phyloP scores from a whole-genome alignment of 2,113 vertebrate genomes.

The Tupaia chinensis region DNA sequence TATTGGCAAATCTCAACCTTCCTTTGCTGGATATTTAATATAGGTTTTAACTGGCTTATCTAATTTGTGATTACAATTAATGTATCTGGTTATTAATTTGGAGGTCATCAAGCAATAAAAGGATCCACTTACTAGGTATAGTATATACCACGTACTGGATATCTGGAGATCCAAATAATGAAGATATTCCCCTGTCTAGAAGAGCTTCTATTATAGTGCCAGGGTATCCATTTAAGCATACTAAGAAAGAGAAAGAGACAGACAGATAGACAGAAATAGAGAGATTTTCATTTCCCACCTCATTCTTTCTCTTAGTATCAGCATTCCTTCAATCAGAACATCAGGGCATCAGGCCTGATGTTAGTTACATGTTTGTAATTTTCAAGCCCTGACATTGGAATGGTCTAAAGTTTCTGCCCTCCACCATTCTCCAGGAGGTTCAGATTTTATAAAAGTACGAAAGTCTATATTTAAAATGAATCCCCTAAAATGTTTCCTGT shows the following conservation, averaged over 20 bases:
- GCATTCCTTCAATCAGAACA: background rate
- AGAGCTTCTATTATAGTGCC: background rate
- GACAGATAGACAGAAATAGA: background rate
- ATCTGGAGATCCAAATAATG: background rate
- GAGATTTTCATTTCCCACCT: background rate
- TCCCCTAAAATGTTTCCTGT: conserved; percentile 56
- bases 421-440: background rate
- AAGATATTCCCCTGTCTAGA: background rate
- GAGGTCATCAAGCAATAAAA: background rate
- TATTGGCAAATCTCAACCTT: background rate
- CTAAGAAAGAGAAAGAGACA: background rate
- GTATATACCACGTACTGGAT: background rate
- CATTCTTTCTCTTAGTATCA: background rate
- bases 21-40: conserved; percentile 26
- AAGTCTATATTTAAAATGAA: conserved; percentile 69
- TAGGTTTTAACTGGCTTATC: conserved; percentile 1
- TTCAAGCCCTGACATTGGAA: conserved; percentile 40
- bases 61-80: background rate
- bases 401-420: conserved; percentile 35
- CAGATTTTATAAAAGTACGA: conserved; percentile 10
- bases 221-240: background rate
- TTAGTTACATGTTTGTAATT: background rate
- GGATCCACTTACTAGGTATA: background rate
- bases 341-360: background rate
- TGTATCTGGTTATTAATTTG: background rate